phyloP scores from a whole-genome alignment of 2,888 invertebrate species.

The Plebejus argus region DNA sequence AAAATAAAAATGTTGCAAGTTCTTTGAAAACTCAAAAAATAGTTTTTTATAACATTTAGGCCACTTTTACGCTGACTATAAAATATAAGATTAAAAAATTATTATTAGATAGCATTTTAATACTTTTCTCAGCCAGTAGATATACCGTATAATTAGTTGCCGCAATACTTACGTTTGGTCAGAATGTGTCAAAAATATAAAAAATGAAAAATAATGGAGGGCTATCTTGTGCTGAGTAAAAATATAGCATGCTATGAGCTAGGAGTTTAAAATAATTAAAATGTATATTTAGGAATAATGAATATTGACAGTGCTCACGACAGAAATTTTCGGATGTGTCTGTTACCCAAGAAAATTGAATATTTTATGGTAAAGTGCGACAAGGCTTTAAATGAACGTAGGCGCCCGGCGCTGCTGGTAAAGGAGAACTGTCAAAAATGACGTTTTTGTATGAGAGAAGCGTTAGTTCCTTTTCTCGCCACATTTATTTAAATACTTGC shows the following conservation, averaged over 20 bases:
- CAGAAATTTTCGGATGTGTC: too few relatives aligned
- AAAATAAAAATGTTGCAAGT: too few relatives aligned
- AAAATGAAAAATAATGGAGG: not conserved
- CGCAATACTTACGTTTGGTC: not conserved
- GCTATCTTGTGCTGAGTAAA: conserved; percentile 9
- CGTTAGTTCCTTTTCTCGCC: too few relatives aligned
- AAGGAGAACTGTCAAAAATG: too few relatives aligned
- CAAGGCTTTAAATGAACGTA: too few relatives aligned
- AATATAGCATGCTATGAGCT: conserved; percentile 10
- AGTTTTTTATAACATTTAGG: not conserved
- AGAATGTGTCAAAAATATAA: not conserved
- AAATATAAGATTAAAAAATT: not conserved
- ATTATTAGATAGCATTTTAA: not conserved
- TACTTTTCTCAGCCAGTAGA: not conserved
- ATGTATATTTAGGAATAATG: not conserved
- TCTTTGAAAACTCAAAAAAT: too few relatives aligned
- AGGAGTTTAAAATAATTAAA: not conserved
- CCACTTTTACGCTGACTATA: not conserved
- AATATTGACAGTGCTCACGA: not conserved
- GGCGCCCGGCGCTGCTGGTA: too few relatives aligned
- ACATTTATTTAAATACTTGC: too few relatives aligned
- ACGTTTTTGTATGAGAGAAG: too few relatives aligned
- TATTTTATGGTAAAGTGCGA: too few relatives aligned
- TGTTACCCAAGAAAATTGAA: too few relatives aligned
- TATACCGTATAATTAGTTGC: not conserved